Evolutionary conservation across 2,888 invertebrate genomes (phyloP).

Genomic region (Sepioteuthis lessoniana): DNA sequence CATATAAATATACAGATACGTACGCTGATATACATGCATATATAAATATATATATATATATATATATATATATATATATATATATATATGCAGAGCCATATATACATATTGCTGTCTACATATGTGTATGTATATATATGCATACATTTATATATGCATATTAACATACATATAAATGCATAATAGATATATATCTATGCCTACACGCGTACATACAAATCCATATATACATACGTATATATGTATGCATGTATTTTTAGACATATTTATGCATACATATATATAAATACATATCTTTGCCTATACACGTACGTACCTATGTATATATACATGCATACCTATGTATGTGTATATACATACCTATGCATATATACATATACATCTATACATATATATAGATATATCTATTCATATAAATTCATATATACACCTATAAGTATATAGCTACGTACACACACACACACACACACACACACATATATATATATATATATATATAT

Average conservation of each 20-base stretch:
- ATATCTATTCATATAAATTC: too few species aligned
- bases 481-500: too few species aligned
- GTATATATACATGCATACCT: background rate
- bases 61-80: background rate
- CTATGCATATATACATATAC: background rate
- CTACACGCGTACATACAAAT: too few species aligned
- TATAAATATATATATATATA: background rate
- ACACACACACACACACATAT: too few species aligned
- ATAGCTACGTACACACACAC: too few species aligned
- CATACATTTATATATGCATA: background rate
- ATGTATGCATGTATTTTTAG: too few species aligned
- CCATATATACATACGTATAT: background rate
- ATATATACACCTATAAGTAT: too few species aligned
- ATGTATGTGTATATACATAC: background rate
- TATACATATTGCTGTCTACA: background rate
- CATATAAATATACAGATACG: too few species aligned
- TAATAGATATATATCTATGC: background rate
- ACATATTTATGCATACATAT: too few species aligned
- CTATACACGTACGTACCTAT: background rate
- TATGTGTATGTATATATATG: too few species aligned
- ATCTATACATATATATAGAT: background rate
- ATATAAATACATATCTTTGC: too few species aligned
- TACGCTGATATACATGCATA: background rate
- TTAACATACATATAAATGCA: background rate
- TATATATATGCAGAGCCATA: background rate